Percentiles rank a stretch among this genome's conserved stretches.
phyloP scores from a whole-genome alignment of 2,888 invertebrate species.

The Zelleria hepariella region DNA sequence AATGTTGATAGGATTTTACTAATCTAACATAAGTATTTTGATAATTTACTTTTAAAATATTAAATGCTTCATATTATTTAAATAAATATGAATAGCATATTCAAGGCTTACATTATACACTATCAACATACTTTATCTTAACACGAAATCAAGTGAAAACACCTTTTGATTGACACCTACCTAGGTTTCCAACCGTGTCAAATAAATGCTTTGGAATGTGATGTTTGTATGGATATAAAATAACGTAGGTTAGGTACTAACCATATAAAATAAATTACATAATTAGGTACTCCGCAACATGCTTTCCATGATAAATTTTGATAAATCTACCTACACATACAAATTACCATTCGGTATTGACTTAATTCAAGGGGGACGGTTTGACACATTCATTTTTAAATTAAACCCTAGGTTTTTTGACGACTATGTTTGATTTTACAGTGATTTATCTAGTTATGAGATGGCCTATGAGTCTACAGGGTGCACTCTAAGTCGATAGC shows the following conservation, averaged over 20 bases:
- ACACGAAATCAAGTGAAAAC: neutral
- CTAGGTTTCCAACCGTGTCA: neutral
- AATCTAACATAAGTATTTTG: neutral
- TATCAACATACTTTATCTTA: neutral
- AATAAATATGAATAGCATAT: neutral
- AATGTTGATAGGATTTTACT: neutral
- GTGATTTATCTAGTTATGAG: neutral
- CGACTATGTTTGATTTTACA: neutral
- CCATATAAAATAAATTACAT: too few relatives aligned
- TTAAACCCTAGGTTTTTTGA: too few relatives aligned
- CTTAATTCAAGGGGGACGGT: constrained; percentile 2
- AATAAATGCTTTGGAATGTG: neutral
- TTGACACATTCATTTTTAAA: constrained; percentile 1
- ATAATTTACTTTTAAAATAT: neutral
- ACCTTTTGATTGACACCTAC: neutral
- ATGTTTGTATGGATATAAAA: too few relatives aligned
- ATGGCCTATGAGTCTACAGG: too few relatives aligned
- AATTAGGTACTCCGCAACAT: neutral
- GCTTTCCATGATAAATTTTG: neutral
- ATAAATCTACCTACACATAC: constrained; percentile 2
- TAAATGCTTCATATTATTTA: neutral
- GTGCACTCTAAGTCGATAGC: too few relatives aligned
- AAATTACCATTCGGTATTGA: neutral
- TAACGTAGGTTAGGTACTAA: too few relatives aligned
- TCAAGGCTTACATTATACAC: neutral